phyloP scores from a whole-genome alignment of 1,140 invertebrate species.

The Lerema accius region DNA sequence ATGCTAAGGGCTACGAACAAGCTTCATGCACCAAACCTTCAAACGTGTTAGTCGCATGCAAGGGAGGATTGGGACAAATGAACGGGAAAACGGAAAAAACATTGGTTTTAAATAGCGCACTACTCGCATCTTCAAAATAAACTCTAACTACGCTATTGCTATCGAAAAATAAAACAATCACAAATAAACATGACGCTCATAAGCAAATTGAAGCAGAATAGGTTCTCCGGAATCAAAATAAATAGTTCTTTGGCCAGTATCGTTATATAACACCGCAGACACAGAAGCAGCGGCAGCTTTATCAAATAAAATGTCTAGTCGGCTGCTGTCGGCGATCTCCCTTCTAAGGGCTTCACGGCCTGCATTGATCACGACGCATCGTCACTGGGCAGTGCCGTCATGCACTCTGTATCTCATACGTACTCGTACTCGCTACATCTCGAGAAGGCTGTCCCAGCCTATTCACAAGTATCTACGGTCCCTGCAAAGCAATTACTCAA shows the following conservation, averaged over 20 bases:
- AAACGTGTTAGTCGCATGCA: constrained; percentile 74
- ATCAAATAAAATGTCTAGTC: constrained; percentile 29
- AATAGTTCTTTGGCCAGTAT: constrained; percentile 80
- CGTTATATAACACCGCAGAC: constrained; percentile 70
- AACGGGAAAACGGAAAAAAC: constrained; percentile 75
- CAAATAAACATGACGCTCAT: constrained; percentile 79
- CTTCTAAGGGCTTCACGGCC: constrained; percentile 22
- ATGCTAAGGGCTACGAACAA: constrained; percentile 63
- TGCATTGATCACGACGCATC: constrained; percentile 25
- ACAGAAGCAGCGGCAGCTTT: constrained; percentile 63
- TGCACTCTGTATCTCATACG: constrained; percentile 58
- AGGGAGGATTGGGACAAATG: constrained; percentile 57
- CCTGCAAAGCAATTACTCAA: constrained; percentile 74
- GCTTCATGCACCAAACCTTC: constrained; percentile 68
- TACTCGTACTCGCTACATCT: constrained; percentile 52
- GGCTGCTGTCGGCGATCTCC: constrained; percentile 10
- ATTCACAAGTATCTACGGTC: constrained; percentile 53
- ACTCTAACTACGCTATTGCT: constrained; percentile 69
- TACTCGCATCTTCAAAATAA: constrained; percentile 74
- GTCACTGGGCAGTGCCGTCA: constrained; percentile 43
- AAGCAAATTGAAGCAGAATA: constrained; percentile 83
- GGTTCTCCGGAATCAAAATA: constrained; percentile 83
- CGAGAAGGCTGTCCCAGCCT: constrained; percentile 80
- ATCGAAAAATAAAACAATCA: constrained; percentile 70
- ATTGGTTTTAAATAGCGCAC: constrained; percentile 79